A percentile compares a stretch with the other conserved stretches of the same genome.
Evolutionary conservation across 2,113 vertebrate species (phyloP).

Genomic region (Glareola pratincola): DNA sequence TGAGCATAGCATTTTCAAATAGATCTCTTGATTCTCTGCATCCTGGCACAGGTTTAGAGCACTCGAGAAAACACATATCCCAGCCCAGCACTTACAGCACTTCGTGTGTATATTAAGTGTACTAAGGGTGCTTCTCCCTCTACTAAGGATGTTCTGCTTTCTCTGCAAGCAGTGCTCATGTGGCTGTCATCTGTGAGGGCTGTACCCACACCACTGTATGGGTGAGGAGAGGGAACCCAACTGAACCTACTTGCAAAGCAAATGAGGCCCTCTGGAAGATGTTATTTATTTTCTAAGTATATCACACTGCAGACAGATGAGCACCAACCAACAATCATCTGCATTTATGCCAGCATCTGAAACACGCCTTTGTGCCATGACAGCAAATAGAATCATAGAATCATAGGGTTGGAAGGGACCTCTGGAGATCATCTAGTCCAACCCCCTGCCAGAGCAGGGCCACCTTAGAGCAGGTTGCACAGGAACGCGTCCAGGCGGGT

Average conservation of each 20-base stretch:
- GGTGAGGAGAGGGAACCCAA: neutral
- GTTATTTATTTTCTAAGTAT: neutral
- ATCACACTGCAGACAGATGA: neutral
- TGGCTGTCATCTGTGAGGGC: neutral
- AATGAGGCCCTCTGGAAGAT: neutral
- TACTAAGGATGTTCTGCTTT: neutral
- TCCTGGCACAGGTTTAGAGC: neutral
- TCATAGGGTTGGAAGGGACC: too few species aligned
- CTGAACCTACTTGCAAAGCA: neutral
- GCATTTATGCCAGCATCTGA: neutral
- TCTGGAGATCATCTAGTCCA: too few species aligned
- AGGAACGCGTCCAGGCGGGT: too few species aligned
- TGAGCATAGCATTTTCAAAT: neutral
- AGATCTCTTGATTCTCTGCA: neutral
- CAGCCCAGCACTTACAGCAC: neutral
- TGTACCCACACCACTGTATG: fast-evolving
- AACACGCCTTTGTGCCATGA: fast-evolving
- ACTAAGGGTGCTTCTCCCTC: neutral
- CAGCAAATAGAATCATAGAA: too few species aligned
- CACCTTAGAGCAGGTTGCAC: too few species aligned
- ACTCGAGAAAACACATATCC: neutral
- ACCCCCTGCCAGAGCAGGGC: too few species aligned
- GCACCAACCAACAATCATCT: neutral
- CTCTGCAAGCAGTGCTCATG: neutral
- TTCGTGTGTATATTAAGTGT: neutral